phyloP scores from a whole-genome alignment of 2,113 vertebrate species.

The Ochotona princeps region DNA sequence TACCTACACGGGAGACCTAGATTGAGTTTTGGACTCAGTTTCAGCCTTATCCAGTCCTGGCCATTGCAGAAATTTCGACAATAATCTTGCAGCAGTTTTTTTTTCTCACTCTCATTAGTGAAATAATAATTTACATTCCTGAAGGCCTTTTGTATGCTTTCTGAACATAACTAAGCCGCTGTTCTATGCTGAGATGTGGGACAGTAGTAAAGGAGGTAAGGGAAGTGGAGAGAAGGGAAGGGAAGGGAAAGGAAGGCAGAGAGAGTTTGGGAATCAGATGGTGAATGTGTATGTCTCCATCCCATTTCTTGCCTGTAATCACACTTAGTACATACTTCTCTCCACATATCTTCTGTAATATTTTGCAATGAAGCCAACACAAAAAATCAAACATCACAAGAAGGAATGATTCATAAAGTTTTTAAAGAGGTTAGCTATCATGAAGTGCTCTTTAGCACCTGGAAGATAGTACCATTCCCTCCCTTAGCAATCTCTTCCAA shows the following conservation, averaged over 20 bases:
- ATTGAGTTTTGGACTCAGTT: too few relatives aligned
- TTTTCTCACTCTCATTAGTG: too few relatives aligned
- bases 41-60: too few relatives aligned
- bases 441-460: conserved; percentile 15
- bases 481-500: neutral
- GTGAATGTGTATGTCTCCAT: neutral
- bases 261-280: too few relatives aligned
- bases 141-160: neutral
- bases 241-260: too few relatives aligned
- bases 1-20: too few relatives aligned
- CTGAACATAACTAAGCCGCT: neutral
- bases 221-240: too few relatives aligned
- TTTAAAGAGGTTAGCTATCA: neutral
- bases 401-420: neutral
- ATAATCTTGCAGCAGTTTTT: too few relatives aligned
- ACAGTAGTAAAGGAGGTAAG: too few relatives aligned
- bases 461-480: neutral
- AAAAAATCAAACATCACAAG: neutral
- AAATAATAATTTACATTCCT: too few relatives aligned
- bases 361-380: neutral
- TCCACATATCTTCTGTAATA: neutral
- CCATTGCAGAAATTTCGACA: too few relatives aligned
- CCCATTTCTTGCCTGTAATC: neutral
- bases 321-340: neutral
- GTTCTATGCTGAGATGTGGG: neutral